Evolutionary conservation across 2,888 invertebrate species (phyloP).

Genomic region (Saturnia pavonia): DNA sequence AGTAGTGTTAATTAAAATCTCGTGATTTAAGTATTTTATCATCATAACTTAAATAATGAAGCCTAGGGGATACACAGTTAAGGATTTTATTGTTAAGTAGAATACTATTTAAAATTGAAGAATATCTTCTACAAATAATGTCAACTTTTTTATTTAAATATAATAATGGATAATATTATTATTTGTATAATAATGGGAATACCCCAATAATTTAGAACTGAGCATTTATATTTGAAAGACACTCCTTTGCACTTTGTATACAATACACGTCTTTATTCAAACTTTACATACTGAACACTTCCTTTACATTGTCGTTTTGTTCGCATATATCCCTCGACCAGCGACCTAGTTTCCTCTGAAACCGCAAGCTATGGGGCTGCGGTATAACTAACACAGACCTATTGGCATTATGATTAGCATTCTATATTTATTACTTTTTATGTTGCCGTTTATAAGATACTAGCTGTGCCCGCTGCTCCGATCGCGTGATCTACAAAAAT

Average conservation of each 20-base stretch:
- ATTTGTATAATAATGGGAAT: not conserved
- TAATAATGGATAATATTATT: too few species aligned
- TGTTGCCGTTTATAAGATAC: not conserved
- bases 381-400: constrained; percentile 32
- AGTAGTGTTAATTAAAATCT: too few species aligned
- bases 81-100: too few species aligned
- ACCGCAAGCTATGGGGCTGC: constrained; percentile 34
- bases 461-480: too few species aligned
- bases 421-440: constrained; percentile 18
- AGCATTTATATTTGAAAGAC: not conserved
- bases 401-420: constrained; percentile 25
- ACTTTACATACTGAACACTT: constrained; percentile 17
- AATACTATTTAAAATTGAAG: too few species aligned
- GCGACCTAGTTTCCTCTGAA: constrained; percentile 61
- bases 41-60: too few species aligned
- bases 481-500: too few species aligned
- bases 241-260: too few species aligned
- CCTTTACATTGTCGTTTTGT: constrained; percentile 15
- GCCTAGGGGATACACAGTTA: too few species aligned
- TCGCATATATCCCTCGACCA: constrained; percentile 47
- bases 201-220: not conserved
- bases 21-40: too few species aligned
- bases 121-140: too few species aligned
- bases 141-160: too few species aligned
- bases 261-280: not conserved